These are phyloP conservation scores for Nanorana parkeri DNA, from an alignment of 2,113 vertebrate genomes.

Conservation along the genomic window DNA sequence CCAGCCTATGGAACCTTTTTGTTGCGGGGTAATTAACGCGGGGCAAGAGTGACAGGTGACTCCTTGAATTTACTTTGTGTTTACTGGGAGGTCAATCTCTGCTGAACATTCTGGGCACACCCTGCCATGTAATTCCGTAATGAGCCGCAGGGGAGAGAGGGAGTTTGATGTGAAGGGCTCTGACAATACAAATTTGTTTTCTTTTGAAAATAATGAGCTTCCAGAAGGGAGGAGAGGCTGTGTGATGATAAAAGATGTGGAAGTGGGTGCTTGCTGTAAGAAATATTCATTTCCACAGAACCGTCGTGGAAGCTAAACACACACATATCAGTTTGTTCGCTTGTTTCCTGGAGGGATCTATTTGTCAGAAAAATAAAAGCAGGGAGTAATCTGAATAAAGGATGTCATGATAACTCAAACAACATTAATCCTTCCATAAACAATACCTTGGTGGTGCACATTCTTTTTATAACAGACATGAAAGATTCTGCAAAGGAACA, in stretches of 20 bases:
- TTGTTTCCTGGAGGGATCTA: slow-evolving; percentile 33
- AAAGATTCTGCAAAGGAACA: background rate
- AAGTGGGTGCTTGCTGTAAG: slow-evolving; percentile 28
- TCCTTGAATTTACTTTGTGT: slow-evolving; percentile 13
- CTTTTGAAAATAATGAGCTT: slow-evolving; percentile 46
- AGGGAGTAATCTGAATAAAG: slow-evolving; percentile 18
- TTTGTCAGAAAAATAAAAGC: slow-evolving; percentile 36
- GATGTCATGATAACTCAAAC: slow-evolving; percentile 30
- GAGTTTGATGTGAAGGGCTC: background rate
- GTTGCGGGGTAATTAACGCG: slow-evolving; percentile 21
- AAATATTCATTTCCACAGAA: slow-evolving; percentile 40
- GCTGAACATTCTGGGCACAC: slow-evolving; percentile 2
- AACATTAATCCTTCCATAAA: slow-evolving; percentile 26
- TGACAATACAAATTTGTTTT: slow-evolving; percentile 49
- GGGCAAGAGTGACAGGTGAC: slow-evolving; percentile 45
- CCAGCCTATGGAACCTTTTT: background rate
- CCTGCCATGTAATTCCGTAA: slow-evolving; percentile 21
- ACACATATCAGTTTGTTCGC: slow-evolving; percentile 41
- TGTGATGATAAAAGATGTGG: slow-evolving; percentile 4
- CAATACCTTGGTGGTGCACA: background rate
- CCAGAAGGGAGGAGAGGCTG: slow-evolving; percentile 10
- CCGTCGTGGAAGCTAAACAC: slow-evolving; percentile 29
- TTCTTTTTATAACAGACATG: background rate
- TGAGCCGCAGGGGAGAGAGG: slow-evolving; percentile 21
- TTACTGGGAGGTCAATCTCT: slow-evolving; percentile 6